Evolutionary conservation across 2,797 vertebrate genomes (phyloP).

Genomic region (Sebastes goodei): DNA sequence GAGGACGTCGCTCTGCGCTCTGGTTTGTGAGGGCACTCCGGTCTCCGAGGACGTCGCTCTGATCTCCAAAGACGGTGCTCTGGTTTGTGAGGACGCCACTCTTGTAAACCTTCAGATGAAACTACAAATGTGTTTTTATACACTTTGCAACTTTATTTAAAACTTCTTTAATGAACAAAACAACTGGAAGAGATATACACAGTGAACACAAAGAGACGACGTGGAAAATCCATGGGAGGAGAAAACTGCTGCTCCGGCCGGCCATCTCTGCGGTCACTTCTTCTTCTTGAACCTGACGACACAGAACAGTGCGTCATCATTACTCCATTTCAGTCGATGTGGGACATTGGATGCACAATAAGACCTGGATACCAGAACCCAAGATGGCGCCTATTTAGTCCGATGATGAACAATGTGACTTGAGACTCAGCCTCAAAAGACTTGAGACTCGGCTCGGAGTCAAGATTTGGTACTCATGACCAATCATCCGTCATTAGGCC

Average conservation of each 20-base stretch:
- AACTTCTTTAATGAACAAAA: background rate
- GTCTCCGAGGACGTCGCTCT: too few relatives aligned
- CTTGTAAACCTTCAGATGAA: background rate
- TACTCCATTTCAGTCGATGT: too few relatives aligned
- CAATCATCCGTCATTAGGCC: too few relatives aligned
- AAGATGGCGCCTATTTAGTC: too few relatives aligned
- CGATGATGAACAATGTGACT: background rate
- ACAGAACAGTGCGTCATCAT: background rate
- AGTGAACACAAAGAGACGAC: background rate
- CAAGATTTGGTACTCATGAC: too few relatives aligned
- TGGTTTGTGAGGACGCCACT: too few relatives aligned
- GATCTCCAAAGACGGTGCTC: too few relatives aligned
- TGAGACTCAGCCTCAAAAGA: background rate
- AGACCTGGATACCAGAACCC: too few relatives aligned
- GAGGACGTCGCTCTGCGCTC: too few relatives aligned
- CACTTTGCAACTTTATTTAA: slow-evolving; percentile 15
- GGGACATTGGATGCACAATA: too few relatives aligned
- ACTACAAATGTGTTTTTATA: background rate
- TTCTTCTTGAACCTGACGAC: slow-evolving; percentile 52
- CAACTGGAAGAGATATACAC: background rate
- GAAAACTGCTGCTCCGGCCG: background rate
- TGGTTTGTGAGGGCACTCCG: too few relatives aligned
- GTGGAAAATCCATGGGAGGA: background rate
- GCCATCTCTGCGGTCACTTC: slow-evolving; percentile 31
- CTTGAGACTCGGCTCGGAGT: too few relatives aligned